A percentile compares a stretch with the other conserved stretches of the same genome.
Evolutionary conservation across 1,140 invertebrate genomes (phyloP).

Genomic region (Lucilia cuprina): DNA sequence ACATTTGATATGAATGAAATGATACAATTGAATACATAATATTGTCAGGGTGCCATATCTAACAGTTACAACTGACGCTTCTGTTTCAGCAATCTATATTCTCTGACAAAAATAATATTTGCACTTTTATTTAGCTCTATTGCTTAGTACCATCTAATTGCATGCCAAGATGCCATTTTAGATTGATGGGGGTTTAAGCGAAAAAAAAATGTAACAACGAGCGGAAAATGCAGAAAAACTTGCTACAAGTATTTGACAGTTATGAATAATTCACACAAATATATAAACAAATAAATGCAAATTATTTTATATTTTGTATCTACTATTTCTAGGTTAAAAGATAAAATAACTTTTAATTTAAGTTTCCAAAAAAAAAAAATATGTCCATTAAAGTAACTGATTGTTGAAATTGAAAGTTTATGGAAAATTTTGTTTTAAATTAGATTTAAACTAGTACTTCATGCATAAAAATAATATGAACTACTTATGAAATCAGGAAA

Average conservation of each 20-base stretch:
- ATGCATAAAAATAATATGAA: not conserved
- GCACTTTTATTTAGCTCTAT: not conserved
- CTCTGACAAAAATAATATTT: not conserved
- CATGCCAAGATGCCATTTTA: constrained; percentile 26
- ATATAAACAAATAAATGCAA: constrained; percentile 10
- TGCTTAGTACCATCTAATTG: constrained; percentile 4
- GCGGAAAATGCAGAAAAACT: not conserved
- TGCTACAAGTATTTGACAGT: constrained; percentile 14
- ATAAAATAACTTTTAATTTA: constrained; percentile 20
- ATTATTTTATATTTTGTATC: not conserved
- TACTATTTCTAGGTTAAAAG: constrained; percentile 23
- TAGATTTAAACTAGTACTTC: not conserved
- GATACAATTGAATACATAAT: not conserved
- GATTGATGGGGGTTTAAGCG: not conserved
- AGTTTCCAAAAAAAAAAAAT: not conserved
- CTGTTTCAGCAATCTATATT: not conserved
- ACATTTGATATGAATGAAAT: not conserved
- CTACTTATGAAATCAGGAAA: no score
- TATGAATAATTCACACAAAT: not conserved
- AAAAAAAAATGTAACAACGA: not conserved
- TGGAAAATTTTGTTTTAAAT: not conserved
- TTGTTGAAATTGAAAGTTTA: constrained; percentile 20
- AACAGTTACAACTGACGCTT: constrained; percentile 24
- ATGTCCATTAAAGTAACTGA: not conserved
- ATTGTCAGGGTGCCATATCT: constrained; percentile 25